Evolutionary conservation across 2,113 vertebrate genomes (phyloP).

Genomic region (Dipodomys ordii): DNA sequence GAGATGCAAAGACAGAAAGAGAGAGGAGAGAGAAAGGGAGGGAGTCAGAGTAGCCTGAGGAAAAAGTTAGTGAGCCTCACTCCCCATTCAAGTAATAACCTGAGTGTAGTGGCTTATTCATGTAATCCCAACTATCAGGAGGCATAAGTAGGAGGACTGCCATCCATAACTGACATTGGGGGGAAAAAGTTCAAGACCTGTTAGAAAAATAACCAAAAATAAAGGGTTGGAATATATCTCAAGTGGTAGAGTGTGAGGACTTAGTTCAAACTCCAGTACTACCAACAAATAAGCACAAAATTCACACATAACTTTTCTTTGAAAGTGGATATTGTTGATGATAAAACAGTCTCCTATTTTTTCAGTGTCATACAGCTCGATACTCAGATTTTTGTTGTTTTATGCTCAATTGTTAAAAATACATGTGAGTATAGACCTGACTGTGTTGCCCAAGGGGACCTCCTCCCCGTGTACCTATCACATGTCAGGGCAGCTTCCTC

Average conservation of each 20-base stretch:
- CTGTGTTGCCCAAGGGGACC: not conserved
- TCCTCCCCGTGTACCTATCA: not conserved
- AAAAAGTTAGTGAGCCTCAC: no score
- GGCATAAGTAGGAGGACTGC: no score
- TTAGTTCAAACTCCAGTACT: no score
- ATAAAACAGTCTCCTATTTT: not conserved
- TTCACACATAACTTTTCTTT: not conserved
- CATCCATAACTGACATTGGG: no score
- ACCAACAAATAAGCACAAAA: not conserved
- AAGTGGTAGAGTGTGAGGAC: no score
- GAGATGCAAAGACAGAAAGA: not conserved
- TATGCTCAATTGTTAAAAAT: slow-evolving; percentile 32
- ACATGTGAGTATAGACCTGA: not conserved
- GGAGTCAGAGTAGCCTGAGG: no score
- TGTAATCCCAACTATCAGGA: no score
- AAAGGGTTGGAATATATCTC: no score
- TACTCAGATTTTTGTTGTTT: not conserved
- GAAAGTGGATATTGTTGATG: not conserved
- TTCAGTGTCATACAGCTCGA: not conserved
- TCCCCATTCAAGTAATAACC: no score
- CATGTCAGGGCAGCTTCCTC: not conserved
- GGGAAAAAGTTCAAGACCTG: no score
- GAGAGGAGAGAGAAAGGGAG: not conserved
- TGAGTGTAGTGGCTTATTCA: no score
- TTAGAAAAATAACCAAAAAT: no score